These are phyloP conservation scores for Cephus spinipes DNA, from an alignment of 2,888 invertebrate genomes.

Conservation along the genomic window DNA sequence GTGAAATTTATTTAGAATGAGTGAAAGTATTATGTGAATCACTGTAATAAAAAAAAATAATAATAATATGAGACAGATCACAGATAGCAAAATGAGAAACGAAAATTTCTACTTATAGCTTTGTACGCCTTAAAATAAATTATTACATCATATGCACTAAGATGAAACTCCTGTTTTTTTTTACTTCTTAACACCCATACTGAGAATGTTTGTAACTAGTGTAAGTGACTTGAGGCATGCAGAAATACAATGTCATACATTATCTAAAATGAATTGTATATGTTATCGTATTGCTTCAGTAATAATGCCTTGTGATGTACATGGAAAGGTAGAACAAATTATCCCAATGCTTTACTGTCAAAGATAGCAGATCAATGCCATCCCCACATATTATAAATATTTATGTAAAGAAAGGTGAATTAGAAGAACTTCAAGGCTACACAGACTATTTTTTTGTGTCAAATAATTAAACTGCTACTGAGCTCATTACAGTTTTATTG, in stretches of 20 bases:
- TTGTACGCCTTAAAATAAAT: not conserved
- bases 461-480: not conserved
- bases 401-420: not conserved
- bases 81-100: not conserved
- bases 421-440: not conserved
- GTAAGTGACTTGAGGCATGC: not conserved
- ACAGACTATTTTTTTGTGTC: not conserved
- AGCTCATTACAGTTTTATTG: not conserved
- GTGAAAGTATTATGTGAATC: not conserved
- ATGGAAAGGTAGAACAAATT: not conserved
- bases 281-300: not conserved
- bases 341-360: not conserved
- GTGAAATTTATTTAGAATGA: not conserved
- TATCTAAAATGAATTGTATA: not conserved
- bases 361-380: not conserved
- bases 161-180: not conserved
- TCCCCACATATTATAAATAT: not conserved
- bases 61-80: not conserved
- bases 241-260: not conserved
- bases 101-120: not conserved
- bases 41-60: not conserved
- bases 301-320: not conserved
- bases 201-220: not conserved
- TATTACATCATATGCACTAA: not conserved
- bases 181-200: not conserved